Base-by-base conservation (phyloP, 2,888 invertebrate species). In the Micoletzkya japonica region DNA sequence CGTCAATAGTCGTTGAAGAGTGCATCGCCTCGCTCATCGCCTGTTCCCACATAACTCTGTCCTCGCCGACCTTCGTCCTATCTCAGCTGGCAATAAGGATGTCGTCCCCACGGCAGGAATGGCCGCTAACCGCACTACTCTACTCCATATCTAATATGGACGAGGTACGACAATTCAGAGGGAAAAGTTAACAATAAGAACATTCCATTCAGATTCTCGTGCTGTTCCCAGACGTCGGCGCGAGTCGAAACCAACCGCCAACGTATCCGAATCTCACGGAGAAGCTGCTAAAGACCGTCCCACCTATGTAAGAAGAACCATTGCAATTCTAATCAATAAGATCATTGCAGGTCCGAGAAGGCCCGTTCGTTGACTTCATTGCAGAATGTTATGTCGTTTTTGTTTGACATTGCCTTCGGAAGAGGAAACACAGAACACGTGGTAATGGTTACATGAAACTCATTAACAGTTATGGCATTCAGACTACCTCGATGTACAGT, bases 381-480 rank as follows among this genome's bases (percentile, higher is more conserved):
- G 49, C 73, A 75, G 20, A 79, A 76, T 37, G 70, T 84, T 28
- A 72, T 84, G 17, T 72, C 78, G 26, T 82, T 82, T 59, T 72
- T 84, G 30, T 81, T 81, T 64, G 82, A 82, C 58, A 72, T 81
- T 14, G 72, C 77, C 1, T 84, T 84, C 56, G 75, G 67, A 17
- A 70, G 56, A 60, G 54, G 24, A 32, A 52, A 32, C 26, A 37
- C 52, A 2, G n/a, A 44, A 4, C 54, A 57, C n/a, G 44, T 68
- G 37, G 61, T 63, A 17, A 54, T 44, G 44, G 20, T 44, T 44
- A 17, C 30, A 58, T 58, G 28, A 32, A 58, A 17, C n/a, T n/a
- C n/a, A n/a, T n/a, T n/a, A n/a, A n/a, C 37, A 39, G n/a, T 7
- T 10, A 14, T 37, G 7, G 14, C n/a, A 2, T 57, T 30, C 57